Base-by-base conservation (phyloP, 2,888 invertebrate genomes). In the Parnassius orleans region DNA sequence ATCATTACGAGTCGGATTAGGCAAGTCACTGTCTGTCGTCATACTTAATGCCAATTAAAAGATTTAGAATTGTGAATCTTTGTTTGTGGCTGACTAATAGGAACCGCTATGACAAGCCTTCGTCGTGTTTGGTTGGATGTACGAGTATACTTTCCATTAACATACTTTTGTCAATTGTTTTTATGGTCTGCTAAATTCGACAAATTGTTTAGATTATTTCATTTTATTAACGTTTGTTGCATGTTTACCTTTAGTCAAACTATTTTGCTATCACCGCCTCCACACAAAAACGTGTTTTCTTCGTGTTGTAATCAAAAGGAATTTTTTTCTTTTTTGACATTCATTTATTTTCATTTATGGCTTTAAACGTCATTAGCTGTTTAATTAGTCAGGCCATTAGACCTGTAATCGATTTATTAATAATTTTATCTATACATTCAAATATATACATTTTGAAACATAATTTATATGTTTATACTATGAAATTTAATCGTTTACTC, bases 41-140 rank as follows among this genome's bases (percentile, higher is more conserved):
- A 90, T 89, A 82, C 80, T 86, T 89, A 87, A 90, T 88, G 89
- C 91, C 91, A 90, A 91, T 91, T 91, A 91, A 90, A 91, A 90
- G 88, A 90, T 88, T 89, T 86, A 72, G 79, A 80, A 87, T 87
- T 86, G 84, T 84, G 86, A 80, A 87, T 90, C 89, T 89, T 87
- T 90, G 90, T 90, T 90, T 89, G 87, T 74, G 78, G 77, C 82
- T 79, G 79, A 84, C 81, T 89, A 85, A 87, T 86, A 81, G 85
- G 79, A 79, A 73, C 74, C 76, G 76, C 71, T 77, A 76, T 77
- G 79, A 80, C 79, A 78, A 74, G 75, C 72, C 72, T 56, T 59
- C 33, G 44, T 54, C 66, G 67, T 72, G 72, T 71, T 66, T 55
- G 60, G 57, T 70, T 64, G 67, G 64, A 69, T 63, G 68, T 65